Conservation (phyloP, 2,888 invertebrate genomes). For the Cryptocephalus moraei region DNA sequence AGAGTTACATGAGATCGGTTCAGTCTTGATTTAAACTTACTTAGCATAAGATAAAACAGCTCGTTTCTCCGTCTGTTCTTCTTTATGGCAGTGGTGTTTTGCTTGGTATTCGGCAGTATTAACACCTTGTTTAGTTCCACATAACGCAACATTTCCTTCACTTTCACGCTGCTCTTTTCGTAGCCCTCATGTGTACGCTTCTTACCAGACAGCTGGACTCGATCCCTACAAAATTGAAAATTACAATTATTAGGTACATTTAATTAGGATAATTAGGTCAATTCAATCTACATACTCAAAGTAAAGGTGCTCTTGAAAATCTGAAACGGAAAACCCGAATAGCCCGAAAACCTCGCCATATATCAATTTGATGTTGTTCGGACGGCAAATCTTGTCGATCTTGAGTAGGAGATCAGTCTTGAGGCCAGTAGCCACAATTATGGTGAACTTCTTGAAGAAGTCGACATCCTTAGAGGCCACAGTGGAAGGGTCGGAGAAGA, state of each 20-base stretch:
- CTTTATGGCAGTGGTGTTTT: conserved; percentile 41
- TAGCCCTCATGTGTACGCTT: conserved; percentile 50
- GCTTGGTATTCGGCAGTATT: conserved; percentile 40
- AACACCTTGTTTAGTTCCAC: conserved; percentile 56
- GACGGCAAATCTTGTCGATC: conserved; percentile 67
- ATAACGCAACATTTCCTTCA: conserved; percentile 53
- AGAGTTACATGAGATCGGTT: too few relatives aligned
- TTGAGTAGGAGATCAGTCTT: conserved; percentile 59
- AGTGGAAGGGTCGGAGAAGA: conserved; percentile 55
- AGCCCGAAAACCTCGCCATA: conserved; percentile 89
- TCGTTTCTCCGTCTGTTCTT: conserved; percentile 59
- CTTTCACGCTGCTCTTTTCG: conserved; percentile 44
- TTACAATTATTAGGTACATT: neutral
- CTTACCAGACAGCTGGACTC: conserved; percentile 38
- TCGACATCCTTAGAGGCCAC: conserved; percentile 57
- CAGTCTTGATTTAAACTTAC: conserved; percentile 41
- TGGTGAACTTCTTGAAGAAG: conserved; percentile 68
- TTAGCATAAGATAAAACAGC: conserved; percentile 62
- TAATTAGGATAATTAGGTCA: too few relatives aligned
- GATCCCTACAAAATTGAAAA: conserved; percentile 37
- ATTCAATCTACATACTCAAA: conserved; percentile 54
- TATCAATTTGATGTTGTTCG: conserved; percentile 70
- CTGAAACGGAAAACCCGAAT: conserved; percentile 85
- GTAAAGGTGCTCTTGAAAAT: conserved; percentile 75
- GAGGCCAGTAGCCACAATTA: conserved; percentile 73